Evolutionary conservation across 2,888 invertebrate genomes (phyloP).

Genomic region (Seladonia tumulorum): DNA sequence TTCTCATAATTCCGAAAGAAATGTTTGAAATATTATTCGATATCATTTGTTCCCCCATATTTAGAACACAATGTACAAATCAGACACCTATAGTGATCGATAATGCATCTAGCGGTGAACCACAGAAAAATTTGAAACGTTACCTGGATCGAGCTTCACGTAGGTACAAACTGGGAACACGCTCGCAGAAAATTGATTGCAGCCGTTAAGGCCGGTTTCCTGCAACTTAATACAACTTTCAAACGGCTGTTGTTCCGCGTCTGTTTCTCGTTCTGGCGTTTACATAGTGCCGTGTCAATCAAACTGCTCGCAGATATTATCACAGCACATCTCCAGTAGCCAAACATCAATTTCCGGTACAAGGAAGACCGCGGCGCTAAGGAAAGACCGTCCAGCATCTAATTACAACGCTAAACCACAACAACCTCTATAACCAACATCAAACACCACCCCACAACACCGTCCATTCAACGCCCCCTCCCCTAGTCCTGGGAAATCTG

Average conservation of each 20-base stretch:
- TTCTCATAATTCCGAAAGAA: no score
- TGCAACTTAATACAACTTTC: neutral
- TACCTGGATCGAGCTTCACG: neutral
- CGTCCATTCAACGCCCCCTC: neutral
- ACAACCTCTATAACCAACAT: neutral
- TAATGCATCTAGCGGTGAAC: neutral
- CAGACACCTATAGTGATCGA: no score
- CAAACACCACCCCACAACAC: neutral
- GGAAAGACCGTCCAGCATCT: slow-evolving; percentile 9
- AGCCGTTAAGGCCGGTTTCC: neutral
- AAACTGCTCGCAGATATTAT: neutral
- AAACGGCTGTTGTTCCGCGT: neutral
- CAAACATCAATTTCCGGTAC: slow-evolving; percentile 4
- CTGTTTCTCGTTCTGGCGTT: neutral
- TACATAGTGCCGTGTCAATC: neutral
- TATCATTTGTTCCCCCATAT: no score
- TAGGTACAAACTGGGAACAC: neutral
- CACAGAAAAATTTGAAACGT: neutral
- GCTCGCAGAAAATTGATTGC: neutral
- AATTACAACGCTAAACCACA: slow-evolving; percentile 13
- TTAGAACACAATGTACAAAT: no score
- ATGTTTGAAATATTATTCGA: no score
- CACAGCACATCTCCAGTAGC: neutral
- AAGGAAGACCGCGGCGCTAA: neutral
- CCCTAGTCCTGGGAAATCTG: neutral